These are phyloP conservation scores for Atrichornis clamosus DNA, from an alignment of 2,113 vertebrate species.

Conservation along the genomic window DNA sequence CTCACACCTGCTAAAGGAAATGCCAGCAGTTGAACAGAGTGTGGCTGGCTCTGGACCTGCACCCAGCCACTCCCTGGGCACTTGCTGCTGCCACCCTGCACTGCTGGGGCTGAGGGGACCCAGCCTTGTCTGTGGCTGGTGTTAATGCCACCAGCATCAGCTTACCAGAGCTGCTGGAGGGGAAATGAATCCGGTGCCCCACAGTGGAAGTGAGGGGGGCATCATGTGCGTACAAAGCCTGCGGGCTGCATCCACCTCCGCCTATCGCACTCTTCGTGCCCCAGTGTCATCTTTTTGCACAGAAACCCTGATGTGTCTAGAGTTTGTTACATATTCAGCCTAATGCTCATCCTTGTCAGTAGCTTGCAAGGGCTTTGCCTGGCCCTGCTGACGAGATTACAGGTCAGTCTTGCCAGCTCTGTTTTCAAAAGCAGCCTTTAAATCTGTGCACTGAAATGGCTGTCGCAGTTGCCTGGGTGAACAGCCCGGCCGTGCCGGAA, in stretches of 20 bases:
- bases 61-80: neutral
- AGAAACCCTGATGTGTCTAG: neutral
- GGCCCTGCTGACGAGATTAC: neutral
- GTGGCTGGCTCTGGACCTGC: neutral
- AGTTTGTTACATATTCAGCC: neutral
- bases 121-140: neutral
- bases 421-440: neutral
- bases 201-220: neutral
- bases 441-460: neutral
- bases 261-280: accelerated
- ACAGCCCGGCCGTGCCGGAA: neutral
- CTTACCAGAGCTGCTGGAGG: neutral
- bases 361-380: neutral
- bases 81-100: neutral
- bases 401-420: neutral
- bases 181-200: neutral
- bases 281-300: accelerated
- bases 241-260: accelerated
- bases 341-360: neutral
- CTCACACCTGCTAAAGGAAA: neutral
- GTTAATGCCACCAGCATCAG: accelerated
- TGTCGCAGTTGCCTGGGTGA: neutral
- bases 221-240: neutral
- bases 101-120: accelerated
- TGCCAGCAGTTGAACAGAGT: neutral